phyloP scores from a whole-genome alignment of 2,797 vertebrate genomes.

The Argentina silus region DNA sequence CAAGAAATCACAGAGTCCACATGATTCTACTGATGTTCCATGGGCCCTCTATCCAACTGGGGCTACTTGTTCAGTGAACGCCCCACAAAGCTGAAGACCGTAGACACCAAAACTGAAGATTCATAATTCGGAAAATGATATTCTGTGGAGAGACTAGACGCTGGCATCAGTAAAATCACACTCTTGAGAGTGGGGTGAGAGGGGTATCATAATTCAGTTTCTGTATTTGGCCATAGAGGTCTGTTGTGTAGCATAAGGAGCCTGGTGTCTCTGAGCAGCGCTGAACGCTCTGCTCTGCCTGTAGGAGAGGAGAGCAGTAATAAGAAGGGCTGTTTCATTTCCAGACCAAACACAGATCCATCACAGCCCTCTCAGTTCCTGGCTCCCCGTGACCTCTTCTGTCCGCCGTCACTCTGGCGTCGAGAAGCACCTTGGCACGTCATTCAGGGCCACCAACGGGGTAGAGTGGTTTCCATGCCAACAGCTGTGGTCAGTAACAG shows the following conservation, averaged over 20 bases:
- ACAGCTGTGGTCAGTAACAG: conserved; percentile 65
- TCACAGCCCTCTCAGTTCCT: conserved; percentile 40
- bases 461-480: conserved; percentile 26
- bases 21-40: too few relatives aligned
- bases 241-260: neutral
- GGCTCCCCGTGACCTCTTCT: conserved; percentile 65
- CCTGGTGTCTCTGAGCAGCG: too few relatives aligned
- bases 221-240: neutral
- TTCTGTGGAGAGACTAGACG: neutral
- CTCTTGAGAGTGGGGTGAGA: neutral
- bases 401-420: conserved; percentile 65
- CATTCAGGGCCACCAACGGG: conserved; percentile 65
- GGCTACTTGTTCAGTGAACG: too few relatives aligned
- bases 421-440: conserved; percentile 54
- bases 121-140: neutral
- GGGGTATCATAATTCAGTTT: neutral
- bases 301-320: neutral
- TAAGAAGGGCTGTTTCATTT: conserved; percentile 55
- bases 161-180: neutral
- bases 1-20: too few relatives aligned
- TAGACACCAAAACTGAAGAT: too few relatives aligned
- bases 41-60: too few relatives aligned
- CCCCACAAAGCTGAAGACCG: too few relatives aligned
- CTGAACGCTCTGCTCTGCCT: too few relatives aligned
- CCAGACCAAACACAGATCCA: conserved; percentile 77